A percentile compares a stretch with the other conserved stretches of the same genome.
Conservation (phyloP, 2,888 invertebrate species). For the Ryuthela nishihirai region DNA sequence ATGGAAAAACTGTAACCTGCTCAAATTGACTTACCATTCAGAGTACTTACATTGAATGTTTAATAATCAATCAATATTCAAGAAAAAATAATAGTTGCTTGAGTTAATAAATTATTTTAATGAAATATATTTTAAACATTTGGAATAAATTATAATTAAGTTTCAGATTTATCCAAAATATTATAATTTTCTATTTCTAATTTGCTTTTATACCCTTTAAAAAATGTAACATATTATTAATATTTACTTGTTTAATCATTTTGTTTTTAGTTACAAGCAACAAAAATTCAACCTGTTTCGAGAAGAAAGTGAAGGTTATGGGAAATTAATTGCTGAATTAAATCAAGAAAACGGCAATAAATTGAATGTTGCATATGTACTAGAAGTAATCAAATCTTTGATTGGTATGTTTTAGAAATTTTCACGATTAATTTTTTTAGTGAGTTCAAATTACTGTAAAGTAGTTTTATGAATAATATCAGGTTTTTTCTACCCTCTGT, state of each 20-base stretch:
- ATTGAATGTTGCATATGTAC: conserved; percentile 54
- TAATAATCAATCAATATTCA: no score
- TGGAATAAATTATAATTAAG: neutral
- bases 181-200: no score
- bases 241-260: neutral
- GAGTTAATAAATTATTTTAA: no score
- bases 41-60: no score
- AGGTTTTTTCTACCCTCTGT: no score
- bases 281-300: conserved; percentile 97
- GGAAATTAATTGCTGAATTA: conserved; percentile 90
- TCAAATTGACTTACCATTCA: no score
- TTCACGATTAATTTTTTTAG: neutral
- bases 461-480: no score
- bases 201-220: no score
- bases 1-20: no score
- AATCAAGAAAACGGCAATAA: conserved; percentile 64
- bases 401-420: conserved; percentile 65
- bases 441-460: neutral
- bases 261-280: conserved; percentile 86
- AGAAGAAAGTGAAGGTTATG: conserved; percentile 98
- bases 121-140: neutral
- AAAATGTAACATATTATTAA: conserved; percentile 6
- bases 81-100: no score
- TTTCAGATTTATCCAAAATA: no score
- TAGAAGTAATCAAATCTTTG: conserved; percentile 87